Evolutionary conservation across 2,888 invertebrate species (phyloP).

Genomic region (Conus canariensis): DNA sequence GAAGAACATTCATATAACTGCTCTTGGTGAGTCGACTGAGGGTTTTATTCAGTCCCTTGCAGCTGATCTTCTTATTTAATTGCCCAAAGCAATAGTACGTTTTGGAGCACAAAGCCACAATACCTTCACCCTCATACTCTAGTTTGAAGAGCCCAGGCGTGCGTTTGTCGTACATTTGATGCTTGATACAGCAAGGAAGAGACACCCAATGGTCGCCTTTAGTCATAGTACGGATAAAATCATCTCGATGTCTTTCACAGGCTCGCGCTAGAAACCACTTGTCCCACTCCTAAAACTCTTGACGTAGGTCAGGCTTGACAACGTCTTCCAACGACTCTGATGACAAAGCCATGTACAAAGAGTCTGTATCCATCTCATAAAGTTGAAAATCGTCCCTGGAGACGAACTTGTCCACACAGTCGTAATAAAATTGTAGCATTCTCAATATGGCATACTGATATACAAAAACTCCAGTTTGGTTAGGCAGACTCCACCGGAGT

Average conservation of each 20-base stretch:
- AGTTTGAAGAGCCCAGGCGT: conserved; percentile 45
- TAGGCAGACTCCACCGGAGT: conserved; percentile 52
- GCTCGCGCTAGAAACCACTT: neutral
- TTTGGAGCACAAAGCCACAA: neutral
- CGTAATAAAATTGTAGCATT: neutral
- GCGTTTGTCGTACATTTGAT: conserved; percentile 1
- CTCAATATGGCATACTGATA: conserved; percentile 57
- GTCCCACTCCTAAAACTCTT: neutral
- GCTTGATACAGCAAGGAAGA: neutral
- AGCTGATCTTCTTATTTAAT: neutral
- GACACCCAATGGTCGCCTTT: neutral
- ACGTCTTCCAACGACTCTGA: neutral
- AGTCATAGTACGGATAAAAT: neutral
- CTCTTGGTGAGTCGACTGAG: neutral
- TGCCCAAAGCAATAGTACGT: neutral
- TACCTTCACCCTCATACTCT: neutral
- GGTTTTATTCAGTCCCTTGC: conserved; percentile 29
- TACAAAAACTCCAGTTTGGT: conserved; percentile 56
- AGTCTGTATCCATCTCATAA: neutral
- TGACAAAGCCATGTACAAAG: neutral
- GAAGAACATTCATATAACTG: neutral
- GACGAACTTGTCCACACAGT: neutral
- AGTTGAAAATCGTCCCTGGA: neutral
- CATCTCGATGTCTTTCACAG: neutral
- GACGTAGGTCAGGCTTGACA: neutral